Evolutionary conservation across 2,113 vertebrate genomes (phyloP).

Genomic region (Lipophrys pholis): DNA sequence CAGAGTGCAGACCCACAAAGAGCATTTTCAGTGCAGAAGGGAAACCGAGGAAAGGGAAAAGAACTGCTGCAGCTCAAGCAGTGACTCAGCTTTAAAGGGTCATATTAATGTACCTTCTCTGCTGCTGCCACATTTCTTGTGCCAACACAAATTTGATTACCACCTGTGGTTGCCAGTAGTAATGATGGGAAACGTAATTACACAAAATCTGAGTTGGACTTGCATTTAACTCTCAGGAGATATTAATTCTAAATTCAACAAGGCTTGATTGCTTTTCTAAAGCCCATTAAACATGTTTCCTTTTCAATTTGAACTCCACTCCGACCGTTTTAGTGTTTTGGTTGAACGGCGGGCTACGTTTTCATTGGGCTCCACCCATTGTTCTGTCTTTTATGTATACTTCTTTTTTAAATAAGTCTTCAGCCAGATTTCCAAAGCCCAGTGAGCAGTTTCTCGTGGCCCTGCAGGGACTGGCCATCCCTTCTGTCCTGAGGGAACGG

Average conservation of each 20-base stretch:
- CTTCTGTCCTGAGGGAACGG: slow-evolving; percentile 14
- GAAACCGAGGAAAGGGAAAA: slow-evolving; percentile 59
- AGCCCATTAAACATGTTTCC: slow-evolving; percentile 23
- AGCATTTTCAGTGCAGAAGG: slow-evolving; percentile 59
- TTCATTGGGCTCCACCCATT: slow-evolving; percentile 2
- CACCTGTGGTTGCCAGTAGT: slow-evolving; percentile 64
- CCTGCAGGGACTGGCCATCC: neutral
- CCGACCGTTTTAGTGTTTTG: slow-evolving; percentile 26
- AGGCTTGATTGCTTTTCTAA: slow-evolving; percentile 29
- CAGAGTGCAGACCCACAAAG: slow-evolving; percentile 68
- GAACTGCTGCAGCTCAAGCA: slow-evolving; percentile 49
- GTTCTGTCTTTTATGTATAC: slow-evolving; percentile 18
- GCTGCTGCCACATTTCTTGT: slow-evolving; percentile 36
- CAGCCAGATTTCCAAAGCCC: slow-evolving; percentile 8
- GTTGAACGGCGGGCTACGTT: slow-evolving; percentile 34
- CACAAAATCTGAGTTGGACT: slow-evolving; percentile 55
- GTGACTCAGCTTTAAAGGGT: slow-evolving; percentile 54
- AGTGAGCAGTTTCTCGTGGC: slow-evolving; percentile 10
- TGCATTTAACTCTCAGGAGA: slow-evolving; percentile 46
- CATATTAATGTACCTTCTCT: slow-evolving; percentile 72
- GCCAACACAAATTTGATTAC: slow-evolving; percentile 55
- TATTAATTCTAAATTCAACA: slow-evolving; percentile 41
- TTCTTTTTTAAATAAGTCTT: slow-evolving; percentile 9
- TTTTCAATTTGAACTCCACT: slow-evolving; percentile 22
- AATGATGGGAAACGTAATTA: slow-evolving; percentile 65